Conservation (phyloP, 1,140 invertebrate genomes). For the Drosophila athabasca region DNA sequence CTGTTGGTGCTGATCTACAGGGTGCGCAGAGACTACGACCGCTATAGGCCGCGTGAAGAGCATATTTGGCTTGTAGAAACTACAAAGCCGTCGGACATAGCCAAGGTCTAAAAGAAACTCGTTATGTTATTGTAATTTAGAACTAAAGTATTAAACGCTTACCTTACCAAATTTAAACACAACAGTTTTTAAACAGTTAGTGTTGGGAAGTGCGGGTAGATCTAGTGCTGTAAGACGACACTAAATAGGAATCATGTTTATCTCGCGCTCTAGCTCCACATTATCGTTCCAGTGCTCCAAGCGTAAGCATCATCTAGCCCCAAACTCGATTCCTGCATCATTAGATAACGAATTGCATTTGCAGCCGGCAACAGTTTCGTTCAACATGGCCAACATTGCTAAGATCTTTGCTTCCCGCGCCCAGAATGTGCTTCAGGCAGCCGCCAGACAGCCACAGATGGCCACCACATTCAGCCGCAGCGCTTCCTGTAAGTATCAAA, state of each 20-base stretch:
- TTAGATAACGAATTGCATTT: constrained; percentile 36
- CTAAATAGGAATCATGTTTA: too few species aligned
- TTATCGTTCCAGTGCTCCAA: constrained; percentile 52
- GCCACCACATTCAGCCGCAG: constrained; percentile 67
- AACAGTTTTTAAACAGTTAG: not conserved
- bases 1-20: constrained; percentile 20
- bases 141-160: not conserved
- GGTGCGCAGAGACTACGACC: constrained; percentile 7
- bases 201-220: not conserved
- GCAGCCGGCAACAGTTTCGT: constrained; percentile 17
- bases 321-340: not conserved
- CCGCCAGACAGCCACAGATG: constrained; percentile 72
- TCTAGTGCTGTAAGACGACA: not conserved
- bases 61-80: constrained; percentile 49
- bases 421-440: constrained; percentile 66
- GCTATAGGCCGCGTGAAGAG: constrained; percentile 17
- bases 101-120: constrained; percentile 21
- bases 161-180: not conserved
- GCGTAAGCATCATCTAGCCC: constrained; percentile 51
- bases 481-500: constrained; percentile 49
- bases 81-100: not conserved
- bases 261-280: too few species aligned
- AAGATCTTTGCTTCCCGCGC: constrained; percentile 71
- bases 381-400: constrained; percentile 76
- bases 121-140: not conserved